Evolutionary conservation across 2,888 invertebrate genomes (phyloP).

Genomic region (Ischnus inquisitorius): DNA sequence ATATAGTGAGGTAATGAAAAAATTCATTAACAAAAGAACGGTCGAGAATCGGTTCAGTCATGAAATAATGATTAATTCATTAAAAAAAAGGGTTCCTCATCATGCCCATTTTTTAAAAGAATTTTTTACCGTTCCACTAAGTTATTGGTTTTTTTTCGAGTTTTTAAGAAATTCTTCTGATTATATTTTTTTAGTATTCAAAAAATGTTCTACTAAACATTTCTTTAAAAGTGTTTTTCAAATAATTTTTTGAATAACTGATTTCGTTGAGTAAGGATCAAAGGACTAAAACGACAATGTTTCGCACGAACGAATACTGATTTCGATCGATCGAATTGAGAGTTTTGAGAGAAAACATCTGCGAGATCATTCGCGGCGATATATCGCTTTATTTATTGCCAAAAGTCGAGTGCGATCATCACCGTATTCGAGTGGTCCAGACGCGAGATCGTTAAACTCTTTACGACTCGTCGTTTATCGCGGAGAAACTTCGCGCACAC

Average conservation of each 20-base stretch:
- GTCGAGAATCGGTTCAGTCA: too few relatives aligned
- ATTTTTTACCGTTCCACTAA: too few relatives aligned
- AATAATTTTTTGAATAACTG: background rate
- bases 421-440: background rate
- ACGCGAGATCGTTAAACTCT: conserved; percentile 11
- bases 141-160: too few relatives aligned
- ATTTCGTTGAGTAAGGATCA: background rate
- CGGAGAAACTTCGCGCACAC: background rate
- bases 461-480: conserved; percentile 18
- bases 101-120: too few relatives aligned
- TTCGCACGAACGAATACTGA: background rate
- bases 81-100: too few relatives aligned
- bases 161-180: background rate
- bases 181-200: background rate
- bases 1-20: too few relatives aligned
- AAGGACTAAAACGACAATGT: background rate
- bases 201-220: too few relatives aligned
- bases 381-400: conserved; percentile 39
- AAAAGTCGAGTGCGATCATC: conserved; percentile 26
- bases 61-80: too few relatives aligned
- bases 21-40: too few relatives aligned
- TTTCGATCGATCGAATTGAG: background rate
- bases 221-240: too few relatives aligned
- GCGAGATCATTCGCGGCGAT: conserved; percentile 7
- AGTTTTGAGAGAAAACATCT: conserved; percentile 1